A percentile compares a stretch with the other conserved stretches of the same genome.
Evolutionary conservation across 1,140 invertebrate species (phyloP).

Genomic region (Drosophila mayri): DNA sequence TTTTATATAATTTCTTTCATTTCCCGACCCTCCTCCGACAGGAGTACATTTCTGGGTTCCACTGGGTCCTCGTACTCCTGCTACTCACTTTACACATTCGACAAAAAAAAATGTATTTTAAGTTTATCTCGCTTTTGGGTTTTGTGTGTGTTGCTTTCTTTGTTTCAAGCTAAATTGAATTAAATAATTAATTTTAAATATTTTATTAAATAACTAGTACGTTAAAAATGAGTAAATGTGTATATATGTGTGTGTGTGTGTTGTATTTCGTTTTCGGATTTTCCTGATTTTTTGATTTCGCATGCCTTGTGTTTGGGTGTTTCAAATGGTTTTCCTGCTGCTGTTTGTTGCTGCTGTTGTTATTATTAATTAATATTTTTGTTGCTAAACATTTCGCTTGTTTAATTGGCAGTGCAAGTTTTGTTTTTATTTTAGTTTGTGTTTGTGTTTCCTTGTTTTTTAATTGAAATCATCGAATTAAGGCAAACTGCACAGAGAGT

Average conservation of each 20-base stretch:
- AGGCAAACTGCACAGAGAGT: conserved; percentile 29
- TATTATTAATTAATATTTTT: conserved; percentile 38
- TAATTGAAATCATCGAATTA: conserved; percentile 34
- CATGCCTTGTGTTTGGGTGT: conserved; percentile 20
- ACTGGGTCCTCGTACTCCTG: conserved; percentile 6
- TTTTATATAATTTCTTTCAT: conserved; percentile 74
- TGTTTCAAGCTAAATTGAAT: conserved; percentile 64
- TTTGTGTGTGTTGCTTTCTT: conserved; percentile 32
- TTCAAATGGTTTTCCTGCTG: conserved; percentile 26
- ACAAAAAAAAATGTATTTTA: conserved; percentile 19
- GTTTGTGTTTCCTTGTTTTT: conserved; percentile 5
- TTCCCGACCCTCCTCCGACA: neutral
- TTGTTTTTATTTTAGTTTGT: conserved; percentile 32
- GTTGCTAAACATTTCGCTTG: conserved; percentile 44
- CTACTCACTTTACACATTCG: conserved; percentile 7
- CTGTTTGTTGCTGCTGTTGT: conserved; percentile 11
- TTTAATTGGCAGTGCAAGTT: conserved; percentile 77
- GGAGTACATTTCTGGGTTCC: conserved; percentile 10
- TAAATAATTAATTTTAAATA: conserved; percentile 67
- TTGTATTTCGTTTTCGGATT: conserved; percentile 8
- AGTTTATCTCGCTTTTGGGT: conserved; percentile 28
- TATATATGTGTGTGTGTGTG: conserved; percentile 13
- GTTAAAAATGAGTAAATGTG: conserved; percentile 48
- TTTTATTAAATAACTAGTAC: conserved; percentile 67
- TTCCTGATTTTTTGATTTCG: conserved; percentile 48